phyloP scores from a whole-genome alignment of 2,113 vertebrate genomes.

The Oreochromis niloticus region DNA sequence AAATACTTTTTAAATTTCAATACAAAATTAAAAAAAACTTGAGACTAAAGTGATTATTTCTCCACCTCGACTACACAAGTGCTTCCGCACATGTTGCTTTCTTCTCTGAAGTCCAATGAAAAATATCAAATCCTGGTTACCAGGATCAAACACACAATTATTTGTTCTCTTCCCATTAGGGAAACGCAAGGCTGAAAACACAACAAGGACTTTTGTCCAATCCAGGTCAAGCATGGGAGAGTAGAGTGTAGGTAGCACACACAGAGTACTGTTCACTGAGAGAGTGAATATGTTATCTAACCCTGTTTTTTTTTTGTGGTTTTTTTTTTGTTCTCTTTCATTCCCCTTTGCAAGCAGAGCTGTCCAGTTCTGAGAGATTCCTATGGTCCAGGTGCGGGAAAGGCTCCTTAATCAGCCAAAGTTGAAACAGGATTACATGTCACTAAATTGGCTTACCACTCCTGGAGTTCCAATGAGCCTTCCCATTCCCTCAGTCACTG shows the following conservation, averaged over 20 bases:
- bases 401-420: constrained; percentile 17
- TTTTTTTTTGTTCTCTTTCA: not conserved
- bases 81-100: not conserved
- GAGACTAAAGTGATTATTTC: not conserved
- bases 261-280: constrained; percentile 43
- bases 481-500: not conserved
- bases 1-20: not conserved
- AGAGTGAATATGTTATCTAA: constrained; percentile 46
- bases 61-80: not conserved
- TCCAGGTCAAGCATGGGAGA: constrained; percentile 74
- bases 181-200: constrained; percentile 58
- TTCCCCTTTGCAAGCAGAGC: not conserved
- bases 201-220: constrained; percentile 67
- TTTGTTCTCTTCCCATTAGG: constrained; percentile 50
- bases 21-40: not conserved
- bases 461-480: constrained; percentile 7
- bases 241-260: constrained; percentile 66
- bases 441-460: constrained; percentile 35
- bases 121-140: not conserved
- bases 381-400: constrained; percentile 55
- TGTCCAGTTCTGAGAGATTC: not conserved
- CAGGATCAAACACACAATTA: constrained; percentile 47
- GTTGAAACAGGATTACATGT: constrained; percentile 50
- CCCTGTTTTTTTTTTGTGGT: not conserved
- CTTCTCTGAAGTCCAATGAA: not conserved